Evolutionary conservation across 2,797 vertebrate species (phyloP).

Genomic region (Micropoecilia bifurca): DNA sequence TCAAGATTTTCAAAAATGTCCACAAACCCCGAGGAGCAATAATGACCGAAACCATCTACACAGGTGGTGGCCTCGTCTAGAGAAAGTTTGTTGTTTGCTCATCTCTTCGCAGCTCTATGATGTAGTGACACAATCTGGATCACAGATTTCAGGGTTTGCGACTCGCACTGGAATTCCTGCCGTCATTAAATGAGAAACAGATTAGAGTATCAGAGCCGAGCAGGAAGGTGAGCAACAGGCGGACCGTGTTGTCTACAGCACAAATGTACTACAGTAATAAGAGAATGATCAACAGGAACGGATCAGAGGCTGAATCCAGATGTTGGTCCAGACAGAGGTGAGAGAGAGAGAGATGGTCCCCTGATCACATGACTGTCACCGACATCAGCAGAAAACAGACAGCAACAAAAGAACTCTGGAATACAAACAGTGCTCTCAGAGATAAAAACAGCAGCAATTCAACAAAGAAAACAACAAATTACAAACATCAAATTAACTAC

Average conservation of each 20-base stretch:
- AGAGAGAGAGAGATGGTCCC: slow-evolving; percentile 49
- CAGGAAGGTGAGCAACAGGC: slow-evolving; percentile 27
- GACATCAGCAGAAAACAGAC: slow-evolving; percentile 46
- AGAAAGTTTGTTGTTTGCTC: slow-evolving; percentile 7
- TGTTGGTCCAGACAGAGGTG: slow-evolving; percentile 20
- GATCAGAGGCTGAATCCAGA: slow-evolving; percentile 35
- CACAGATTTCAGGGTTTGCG: slow-evolving; percentile 21
- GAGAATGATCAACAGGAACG: slow-evolving; percentile 29
- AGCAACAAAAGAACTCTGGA: slow-evolving; percentile 24
- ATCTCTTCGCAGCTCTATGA: slow-evolving; percentile 13
- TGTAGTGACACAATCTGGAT: neutral
- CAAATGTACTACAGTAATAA: slow-evolving; percentile 45
- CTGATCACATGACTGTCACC: slow-evolving; percentile 42
- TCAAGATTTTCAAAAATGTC: neutral
- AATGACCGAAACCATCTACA: neutral
- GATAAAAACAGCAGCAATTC: slow-evolving; percentile 69
- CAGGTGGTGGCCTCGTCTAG: slow-evolving; percentile 1
- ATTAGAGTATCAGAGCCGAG: slow-evolving; percentile 42
- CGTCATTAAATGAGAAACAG: slow-evolving; percentile 10
- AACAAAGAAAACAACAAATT: slow-evolving; percentile 17
- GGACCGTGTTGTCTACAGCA: slow-evolving; percentile 41
- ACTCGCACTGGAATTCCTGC: neutral
- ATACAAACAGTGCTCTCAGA: slow-evolving; percentile 68
- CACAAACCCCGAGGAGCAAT: slow-evolving; percentile 8
- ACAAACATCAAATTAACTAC: slow-evolving; percentile 23